Percentiles rank a stretch among this genome's conserved stretches.
Evolutionary conservation across 2,888 invertebrate genomes (phyloP).

Genomic region (Elysia crispata): DNA sequence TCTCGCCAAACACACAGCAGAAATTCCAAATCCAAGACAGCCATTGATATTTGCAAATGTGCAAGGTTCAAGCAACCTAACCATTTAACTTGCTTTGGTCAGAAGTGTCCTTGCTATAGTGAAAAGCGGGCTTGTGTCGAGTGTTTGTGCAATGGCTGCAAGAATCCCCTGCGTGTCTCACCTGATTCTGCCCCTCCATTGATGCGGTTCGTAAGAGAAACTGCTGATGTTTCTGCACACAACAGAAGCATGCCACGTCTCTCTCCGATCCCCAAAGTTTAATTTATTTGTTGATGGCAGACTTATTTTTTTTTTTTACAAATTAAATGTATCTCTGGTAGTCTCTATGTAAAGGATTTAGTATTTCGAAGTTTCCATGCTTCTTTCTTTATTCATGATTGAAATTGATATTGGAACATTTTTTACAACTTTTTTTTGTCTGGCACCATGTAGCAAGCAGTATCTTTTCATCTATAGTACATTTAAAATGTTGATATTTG

Average conservation of each 20-base stretch:
- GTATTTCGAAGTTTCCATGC: no score
- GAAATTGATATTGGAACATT: no score
- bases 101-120: constrained; percentile 95
- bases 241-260: constrained; percentile 52
- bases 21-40: no score
- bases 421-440: no score
- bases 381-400: no score
- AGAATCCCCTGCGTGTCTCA: constrained; percentile 84
- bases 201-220: constrained; percentile 42
- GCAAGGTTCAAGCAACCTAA: constrained; percentile 94
- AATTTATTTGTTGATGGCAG: constrained; percentile 3
- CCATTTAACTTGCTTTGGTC: constrained; percentile 94
- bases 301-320: no score
- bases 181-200: constrained; percentile 41
- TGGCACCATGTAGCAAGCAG: no score
- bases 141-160: constrained; percentile 94
- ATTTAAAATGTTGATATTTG: no score
- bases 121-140: constrained; percentile 92
- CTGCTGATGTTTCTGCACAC: constrained; percentile 40
- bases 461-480: no score
- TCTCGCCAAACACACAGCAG: no score
- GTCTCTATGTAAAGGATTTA: no score
- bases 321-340: no score
- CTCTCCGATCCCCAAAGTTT: constrained; percentile 51
- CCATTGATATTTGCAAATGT: constrained; percentile 84